Conservation (phyloP, 2,888 invertebrate genomes). For the Gandaritis pyraliata region DNA sequence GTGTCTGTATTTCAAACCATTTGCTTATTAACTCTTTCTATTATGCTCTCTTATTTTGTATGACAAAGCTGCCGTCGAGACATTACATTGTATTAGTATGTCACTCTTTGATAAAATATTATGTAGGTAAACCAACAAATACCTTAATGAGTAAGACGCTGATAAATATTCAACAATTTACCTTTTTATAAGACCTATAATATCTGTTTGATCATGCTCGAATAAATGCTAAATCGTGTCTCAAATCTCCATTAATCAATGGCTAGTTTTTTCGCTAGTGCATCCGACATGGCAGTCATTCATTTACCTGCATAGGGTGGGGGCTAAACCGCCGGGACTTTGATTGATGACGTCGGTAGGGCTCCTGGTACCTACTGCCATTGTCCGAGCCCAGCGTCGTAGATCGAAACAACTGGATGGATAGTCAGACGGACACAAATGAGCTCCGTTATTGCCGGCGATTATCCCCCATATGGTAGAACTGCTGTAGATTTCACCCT, state of each 20-base stretch:
- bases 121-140: no score
- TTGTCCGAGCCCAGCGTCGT: conserved; percentile 67
- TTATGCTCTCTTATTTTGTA: not conserved
- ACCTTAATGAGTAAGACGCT: no score
- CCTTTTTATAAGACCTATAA: not conserved
- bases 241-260: conserved; percentile 28
- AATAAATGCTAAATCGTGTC: conserved; percentile 16
- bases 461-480: conserved; percentile 41
- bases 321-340: conserved; percentile 42
- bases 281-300: conserved; percentile 42
- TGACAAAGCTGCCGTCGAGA: no score
- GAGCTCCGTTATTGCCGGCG: conserved; percentile 40
- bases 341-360: conserved; percentile 46
- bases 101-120: no score
- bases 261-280: conserved; percentile 37
- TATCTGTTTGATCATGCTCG: conserved; percentile 1
- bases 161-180: no score
- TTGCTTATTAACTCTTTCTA: not conserved
- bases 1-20: not conserved
- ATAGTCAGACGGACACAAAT: conserved; percentile 58
- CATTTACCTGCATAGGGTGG: conserved; percentile 62
- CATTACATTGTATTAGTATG: no score
- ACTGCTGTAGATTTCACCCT: conserved; percentile 40
- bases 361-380: conserved; percentile 55
- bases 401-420: conserved; percentile 68